Conservation (phyloP, 2,113 vertebrate species). For the Hypomesus transpacificus region DNA sequence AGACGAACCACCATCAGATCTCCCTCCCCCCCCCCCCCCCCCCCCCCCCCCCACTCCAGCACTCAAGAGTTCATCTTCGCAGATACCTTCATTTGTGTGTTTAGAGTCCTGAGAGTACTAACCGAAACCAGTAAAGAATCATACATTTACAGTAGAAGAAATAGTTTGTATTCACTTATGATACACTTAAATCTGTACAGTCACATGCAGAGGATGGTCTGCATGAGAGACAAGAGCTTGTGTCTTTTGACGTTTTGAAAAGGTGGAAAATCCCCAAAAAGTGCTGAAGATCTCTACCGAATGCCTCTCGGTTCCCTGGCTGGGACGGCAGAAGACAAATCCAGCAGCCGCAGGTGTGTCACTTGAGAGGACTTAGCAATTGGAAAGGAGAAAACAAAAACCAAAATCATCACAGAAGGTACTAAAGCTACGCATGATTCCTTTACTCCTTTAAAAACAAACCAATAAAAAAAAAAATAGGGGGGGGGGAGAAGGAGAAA, state of each 20-base stretch:
- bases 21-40: neutral
- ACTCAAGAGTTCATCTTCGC: conserved; percentile 57
- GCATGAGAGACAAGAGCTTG: conserved; percentile 51
- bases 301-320: conserved; percentile 49
- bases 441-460: conserved; percentile 58
- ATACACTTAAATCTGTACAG: conserved; percentile 82
- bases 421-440: conserved; percentile 61
- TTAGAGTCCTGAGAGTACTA: conserved; percentile 97
- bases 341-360: conserved; percentile 59
- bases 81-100: conserved; percentile 80
- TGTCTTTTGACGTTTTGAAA: conserved; percentile 56
- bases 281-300: conserved; percentile 54
- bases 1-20: conserved; percentile 31
- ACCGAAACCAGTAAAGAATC: conserved; percentile 82
- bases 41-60: conserved; percentile 19
- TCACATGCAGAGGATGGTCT: conserved; percentile 67
- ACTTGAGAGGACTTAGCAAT: conserved; percentile 53
- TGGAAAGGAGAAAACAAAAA: neutral
- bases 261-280: conserved; percentile 57
- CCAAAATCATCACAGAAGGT: conserved; percentile 53
- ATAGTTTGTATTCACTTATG: conserved; percentile 78
- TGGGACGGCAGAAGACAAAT: conserved; percentile 43
- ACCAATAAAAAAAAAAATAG: conserved; percentile 45
- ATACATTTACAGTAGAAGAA: conserved; percentile 89
- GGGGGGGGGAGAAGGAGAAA: conserved; percentile 37